Evolutionary conservation across 1,140 invertebrate species (phyloP), one percentile per base, ranked within the genome.

Genomic region (Melitaea cinxia): DNA sequence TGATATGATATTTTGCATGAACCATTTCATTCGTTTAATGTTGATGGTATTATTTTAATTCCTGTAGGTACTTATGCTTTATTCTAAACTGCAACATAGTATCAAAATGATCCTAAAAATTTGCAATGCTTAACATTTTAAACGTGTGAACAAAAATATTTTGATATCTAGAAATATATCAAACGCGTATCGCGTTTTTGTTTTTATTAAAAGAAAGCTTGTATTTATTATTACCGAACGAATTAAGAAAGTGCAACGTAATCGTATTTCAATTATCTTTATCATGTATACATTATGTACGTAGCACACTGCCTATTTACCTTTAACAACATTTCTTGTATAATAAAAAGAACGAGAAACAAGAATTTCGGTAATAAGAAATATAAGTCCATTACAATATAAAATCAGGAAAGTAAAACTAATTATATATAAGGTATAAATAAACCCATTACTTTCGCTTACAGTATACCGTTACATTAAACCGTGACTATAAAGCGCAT

Each of bases 401-500:
- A n/a, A 26, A 19, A 42, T 19, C 15, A 56, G 33, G 6, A 23
- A 56, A 39, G 21, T 56, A 33, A 33, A 33, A 33, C 2, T 56
- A 21, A 2, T 26, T 37, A 56, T 21, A 56, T 56, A 39, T 56
- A 15, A 24, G 53, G 28, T 56, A 39, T 24, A 56, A 47, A 23
- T 21, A 47, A 33, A 33, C 12, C 54, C 35, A 56, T 56, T 39
- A 63, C 60, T 63, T 63, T 63, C 60, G 50, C 52, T 56, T 14
- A 35, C 15, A 26, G 50, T 55, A 42, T 63, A 28, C 60, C 60
- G 45, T 56, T 63, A 56, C 53, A 37, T 56, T 49, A 49, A 47
- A 47, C 19, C 28, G 45, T 55, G 60, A 55, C 60, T 42, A 42
- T 59, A 50, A 56, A 63, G 52, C 52, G 53, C 61, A 63, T 56